Percentiles rank a stretch among this genome's conserved stretches.
phyloP scores from a whole-genome alignment of 2,888 invertebrate genomes.

The Limenitis camilla region DNA sequence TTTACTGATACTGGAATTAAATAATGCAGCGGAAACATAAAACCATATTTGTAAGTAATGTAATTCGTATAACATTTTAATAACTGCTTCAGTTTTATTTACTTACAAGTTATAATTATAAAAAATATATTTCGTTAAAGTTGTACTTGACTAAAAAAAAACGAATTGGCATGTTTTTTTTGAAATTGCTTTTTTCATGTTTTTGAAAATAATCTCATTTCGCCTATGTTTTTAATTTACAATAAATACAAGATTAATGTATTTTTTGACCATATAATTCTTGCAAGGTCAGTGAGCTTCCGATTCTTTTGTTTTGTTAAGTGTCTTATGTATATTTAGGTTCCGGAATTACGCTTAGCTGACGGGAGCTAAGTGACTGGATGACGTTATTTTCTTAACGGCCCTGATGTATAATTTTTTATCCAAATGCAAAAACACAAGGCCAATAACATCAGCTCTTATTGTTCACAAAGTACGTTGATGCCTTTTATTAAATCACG shows the following conservation, averaged over 20 bases:
- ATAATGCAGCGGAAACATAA: too few relatives aligned
- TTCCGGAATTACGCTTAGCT: slow-evolving; percentile 68
- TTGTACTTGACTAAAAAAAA: too few relatives aligned
- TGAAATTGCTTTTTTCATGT: too few relatives aligned
- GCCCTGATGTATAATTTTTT: slow-evolving; percentile 46
- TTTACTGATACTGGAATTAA: too few relatives aligned
- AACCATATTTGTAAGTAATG: too few relatives aligned
- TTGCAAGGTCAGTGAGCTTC: slow-evolving; percentile 55
- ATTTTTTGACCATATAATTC: slow-evolving; percentile 8
- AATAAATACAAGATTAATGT: not conserved
- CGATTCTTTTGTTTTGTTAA: slow-evolving; percentile 58
- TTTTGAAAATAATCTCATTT: too few relatives aligned
- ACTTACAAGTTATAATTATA: too few relatives aligned
- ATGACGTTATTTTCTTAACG: slow-evolving; percentile 53
- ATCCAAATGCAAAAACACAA: slow-evolving; percentile 43
- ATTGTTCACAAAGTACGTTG: slow-evolving; percentile 31
- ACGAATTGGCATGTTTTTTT: too few relatives aligned
- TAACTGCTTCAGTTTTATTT: too few relatives aligned
- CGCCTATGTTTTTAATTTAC: not conserved
- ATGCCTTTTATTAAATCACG: too few relatives aligned
- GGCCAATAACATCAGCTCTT: slow-evolving; percentile 37
- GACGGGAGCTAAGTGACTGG: slow-evolving; percentile 61
- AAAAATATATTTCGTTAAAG: too few relatives aligned
- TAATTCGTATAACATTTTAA: too few relatives aligned
- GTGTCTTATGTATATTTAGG: slow-evolving; percentile 41